A percentile compares a stretch with the other conserved stretches of the same genome.
phyloP scores from a whole-genome alignment of 2,113 vertebrate genomes.

The Serilophus lunatus region DNA sequence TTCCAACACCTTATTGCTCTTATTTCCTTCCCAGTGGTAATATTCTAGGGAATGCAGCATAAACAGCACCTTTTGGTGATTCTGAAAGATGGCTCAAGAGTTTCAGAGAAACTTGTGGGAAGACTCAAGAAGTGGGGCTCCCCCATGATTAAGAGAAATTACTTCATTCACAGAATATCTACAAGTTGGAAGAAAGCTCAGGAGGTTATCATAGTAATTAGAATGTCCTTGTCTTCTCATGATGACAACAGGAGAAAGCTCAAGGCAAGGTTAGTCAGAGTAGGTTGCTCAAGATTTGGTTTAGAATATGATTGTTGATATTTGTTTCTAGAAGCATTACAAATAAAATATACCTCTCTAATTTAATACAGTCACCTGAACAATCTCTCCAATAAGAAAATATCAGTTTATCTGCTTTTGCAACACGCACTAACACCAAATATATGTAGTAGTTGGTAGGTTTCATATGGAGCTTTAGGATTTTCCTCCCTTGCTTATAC shows the following conservation, averaged over 20 bases:
- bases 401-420: background rate
- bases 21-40: background rate
- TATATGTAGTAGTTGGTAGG: background rate
- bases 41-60: background rate
- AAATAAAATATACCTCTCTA: background rate
- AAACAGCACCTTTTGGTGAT: background rate
- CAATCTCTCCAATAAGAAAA: background rate
- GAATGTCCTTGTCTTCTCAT: background rate
- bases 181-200: background rate
- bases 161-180: background rate
- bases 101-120: background rate
- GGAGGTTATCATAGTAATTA: background rate
- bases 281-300: background rate
- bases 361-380: background rate
- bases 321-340: background rate
- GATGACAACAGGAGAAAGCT: background rate
- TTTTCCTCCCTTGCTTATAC: background rate
- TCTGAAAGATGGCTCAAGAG: background rate
- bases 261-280: background rate
- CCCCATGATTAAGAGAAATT: background rate
- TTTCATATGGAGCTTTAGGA: background rate
- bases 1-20: background rate
- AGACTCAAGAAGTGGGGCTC: background rate
- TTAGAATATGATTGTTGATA: background rate
- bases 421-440: background rate